These are phyloP conservation scores for Brotula barbata DNA, from an alignment of 2,797 vertebrate species.

Conservation along the genomic window DNA sequence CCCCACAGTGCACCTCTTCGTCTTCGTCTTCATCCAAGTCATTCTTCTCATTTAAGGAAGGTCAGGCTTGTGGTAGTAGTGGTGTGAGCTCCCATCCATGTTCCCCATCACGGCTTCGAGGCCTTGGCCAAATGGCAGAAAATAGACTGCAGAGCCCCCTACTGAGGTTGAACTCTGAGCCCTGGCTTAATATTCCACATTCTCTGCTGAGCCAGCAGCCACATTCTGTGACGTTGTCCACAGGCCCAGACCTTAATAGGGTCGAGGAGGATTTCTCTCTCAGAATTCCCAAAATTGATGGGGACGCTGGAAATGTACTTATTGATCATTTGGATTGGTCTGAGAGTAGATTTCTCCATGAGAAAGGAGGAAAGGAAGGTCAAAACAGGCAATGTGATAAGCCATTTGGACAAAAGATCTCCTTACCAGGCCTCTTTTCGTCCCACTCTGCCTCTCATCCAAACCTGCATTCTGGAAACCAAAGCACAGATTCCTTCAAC, in stretches of 20 bases:
- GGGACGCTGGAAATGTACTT: conserved; percentile 10
- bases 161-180: conserved; percentile 81
- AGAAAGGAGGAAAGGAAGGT: conserved; percentile 5
- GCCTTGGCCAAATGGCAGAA: conserved; percentile 13
- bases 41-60: conserved; percentile 80
- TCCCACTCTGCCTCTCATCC: conserved; percentile 69
- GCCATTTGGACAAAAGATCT: conserved; percentile 27
- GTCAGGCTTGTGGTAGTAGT: conserved; percentile 45
- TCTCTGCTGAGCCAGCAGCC: conserved; percentile 74
- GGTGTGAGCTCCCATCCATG: conserved; percentile 70
- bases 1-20: conserved; percentile 58
- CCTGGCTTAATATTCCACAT: conserved; percentile 81
- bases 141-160: conserved; percentile 68
- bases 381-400: conserved; percentile 18
- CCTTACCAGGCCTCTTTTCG: conserved; percentile 52
- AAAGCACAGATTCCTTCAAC: conserved; percentile 24
- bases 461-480: conserved; percentile 59
- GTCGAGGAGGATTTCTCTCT: conserved; percentile 68
- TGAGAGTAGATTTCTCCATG: conserved; percentile 51
- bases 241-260: conserved; percentile 57
- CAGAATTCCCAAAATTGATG: conserved; percentile 58
- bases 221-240: conserved; percentile 63
- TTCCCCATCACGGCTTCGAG: conserved; percentile 66
- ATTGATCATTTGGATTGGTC: conserved; percentile 62
- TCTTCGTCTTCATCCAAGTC: conserved; percentile 48